These are phyloP conservation scores for Lycodopsis pacificus DNA, from an alignment of 2,797 vertebrate genomes.

Conservation along the genomic window DNA sequence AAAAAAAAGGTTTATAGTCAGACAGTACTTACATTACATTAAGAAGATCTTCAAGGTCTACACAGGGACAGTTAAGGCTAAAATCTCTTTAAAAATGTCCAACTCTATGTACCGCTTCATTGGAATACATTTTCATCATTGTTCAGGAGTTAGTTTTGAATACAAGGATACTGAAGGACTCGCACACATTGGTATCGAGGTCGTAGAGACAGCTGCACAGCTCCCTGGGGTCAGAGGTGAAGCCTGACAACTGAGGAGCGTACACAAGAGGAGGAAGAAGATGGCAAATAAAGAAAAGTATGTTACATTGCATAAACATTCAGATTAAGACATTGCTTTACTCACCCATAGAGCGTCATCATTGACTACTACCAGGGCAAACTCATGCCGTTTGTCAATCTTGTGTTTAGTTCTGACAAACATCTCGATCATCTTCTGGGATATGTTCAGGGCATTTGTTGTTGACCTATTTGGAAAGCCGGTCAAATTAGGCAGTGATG, in stretches of 20 bases:
- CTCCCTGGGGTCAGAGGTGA: slow-evolving; percentile 95
- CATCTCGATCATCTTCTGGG: slow-evolving; percentile 99
- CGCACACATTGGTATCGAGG: slow-evolving; percentile 93
- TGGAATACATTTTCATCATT: not conserved
- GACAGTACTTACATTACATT: slow-evolving; percentile 91
- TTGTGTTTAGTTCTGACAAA: slow-evolving; percentile 98
- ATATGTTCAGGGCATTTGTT: slow-evolving; percentile 94
- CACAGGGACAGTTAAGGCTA: slow-evolving; percentile 76
- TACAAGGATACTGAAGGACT: slow-evolving; percentile 94
- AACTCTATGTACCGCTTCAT: not conserved
- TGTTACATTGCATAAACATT: not conserved
- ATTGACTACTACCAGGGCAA: slow-evolving; percentile 94
- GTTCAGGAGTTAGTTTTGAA: not conserved
- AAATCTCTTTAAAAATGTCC: not conserved
- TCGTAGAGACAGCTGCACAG: slow-evolving; percentile 97
- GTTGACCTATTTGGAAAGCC: slow-evolving; percentile 84
- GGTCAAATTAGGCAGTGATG: not conserved
- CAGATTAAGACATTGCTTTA: not conserved
- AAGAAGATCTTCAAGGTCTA: slow-evolving; percentile 95
- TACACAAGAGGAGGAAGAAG: not conserved
- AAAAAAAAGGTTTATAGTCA: not conserved
- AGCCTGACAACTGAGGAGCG: slow-evolving; percentile 89
- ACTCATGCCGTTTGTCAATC: slow-evolving; percentile 96
- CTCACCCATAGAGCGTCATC: slow-evolving; percentile 94
- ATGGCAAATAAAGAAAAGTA: not conserved